Base-by-base conservation (phyloP, 2,113 vertebrate species). In the Beaufortia kweichowensis region DNA sequence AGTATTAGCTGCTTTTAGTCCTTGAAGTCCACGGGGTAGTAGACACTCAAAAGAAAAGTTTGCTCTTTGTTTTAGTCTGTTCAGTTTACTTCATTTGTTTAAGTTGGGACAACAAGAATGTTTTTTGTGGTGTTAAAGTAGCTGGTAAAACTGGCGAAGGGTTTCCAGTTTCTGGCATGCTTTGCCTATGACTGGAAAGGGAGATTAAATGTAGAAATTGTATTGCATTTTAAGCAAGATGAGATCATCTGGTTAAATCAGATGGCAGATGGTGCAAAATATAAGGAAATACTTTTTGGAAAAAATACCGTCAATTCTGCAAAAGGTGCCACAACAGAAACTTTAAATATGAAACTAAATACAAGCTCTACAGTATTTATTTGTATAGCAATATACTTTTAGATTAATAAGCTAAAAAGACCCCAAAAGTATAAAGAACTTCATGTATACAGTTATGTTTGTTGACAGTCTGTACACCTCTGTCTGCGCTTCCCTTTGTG, bases 1-100 rank as follows among this genome's bases (percentile, higher is more conserved):
- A 17, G 69, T 68, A 81, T n/a, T 7, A 78, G 69, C 69, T 15
- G 56, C 63, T 81, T 75, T 74, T 24, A 35, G 28, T 53, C 17
- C 24, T 4, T 23, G 43, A 21, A 11, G n/a, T 35, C n/a, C n/a
- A n/a, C n/a, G n/a, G n/a, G n/a, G n/a, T n/a, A n/a, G n/a, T n/a
- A n/a, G n/a, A n/a, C n/a, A n/a, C n/a, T n/a, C n/a, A n/a, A n/a
- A n/a, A n/a, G n/a, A n/a, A n/a, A n/a, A n/a, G n/a, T n/a, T n/a
- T n/a, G n/a, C n/a, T n/a, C n/a, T n/a, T n/a, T n/a, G n/a, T 26
- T 31, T 4, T 10, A 67, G 43, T 29, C 19, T 48, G 31, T 66
- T 50, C 12, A 10, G 33, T 35, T 5, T 8, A 35, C 33, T 35
- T 35, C 33, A 35, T n/a, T n/a, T n/a, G n/a, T n/a, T n/a, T 35